Evolutionary conservation across 2,797 vertebrate species (phyloP).

Genomic region (Gymnoscopelus microlampas): DNA sequence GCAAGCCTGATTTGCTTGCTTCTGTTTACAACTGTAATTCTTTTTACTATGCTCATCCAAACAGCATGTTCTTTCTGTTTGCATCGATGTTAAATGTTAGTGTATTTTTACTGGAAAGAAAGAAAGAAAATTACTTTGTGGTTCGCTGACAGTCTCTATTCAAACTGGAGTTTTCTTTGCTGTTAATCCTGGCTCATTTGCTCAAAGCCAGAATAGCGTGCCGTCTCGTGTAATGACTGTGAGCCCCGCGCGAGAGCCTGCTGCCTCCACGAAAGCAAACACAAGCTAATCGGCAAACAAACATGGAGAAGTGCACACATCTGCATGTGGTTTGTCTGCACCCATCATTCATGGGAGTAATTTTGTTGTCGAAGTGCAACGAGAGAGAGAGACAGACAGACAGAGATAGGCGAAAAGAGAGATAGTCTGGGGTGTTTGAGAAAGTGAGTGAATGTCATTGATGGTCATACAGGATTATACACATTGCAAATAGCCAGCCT

Average conservation of each 20-base stretch:
- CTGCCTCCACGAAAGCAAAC: conserved; percentile 50
- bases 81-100: background rate
- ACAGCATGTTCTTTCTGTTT: background rate
- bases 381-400: conserved; percentile 12
- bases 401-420: conserved; percentile 2
- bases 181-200: conserved; percentile 31
- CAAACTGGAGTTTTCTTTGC: conserved; percentile 18
- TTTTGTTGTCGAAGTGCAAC: conserved; percentile 9
- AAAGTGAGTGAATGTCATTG: too few relatives aligned
- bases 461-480: too few relatives aligned
- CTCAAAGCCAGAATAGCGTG: conserved; percentile 34
- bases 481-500: background rate
- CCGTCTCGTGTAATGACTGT: conserved; percentile 41
- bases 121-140: background rate
- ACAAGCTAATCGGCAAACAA: conserved; percentile 53
- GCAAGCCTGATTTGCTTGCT: background rate
- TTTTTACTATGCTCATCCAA: background rate
- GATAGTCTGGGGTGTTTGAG: background rate
- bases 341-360: conserved; percentile 40
- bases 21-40: background rate
- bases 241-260: conserved; percentile 13
- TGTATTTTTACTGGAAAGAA: background rate
- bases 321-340: conserved; percentile 41
- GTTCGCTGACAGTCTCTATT: conserved; percentile 17
- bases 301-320: conserved; percentile 46